phyloP scores from a whole-genome alignment of 1,140 invertebrate species.

The Harpegnathos saltator region DNA sequence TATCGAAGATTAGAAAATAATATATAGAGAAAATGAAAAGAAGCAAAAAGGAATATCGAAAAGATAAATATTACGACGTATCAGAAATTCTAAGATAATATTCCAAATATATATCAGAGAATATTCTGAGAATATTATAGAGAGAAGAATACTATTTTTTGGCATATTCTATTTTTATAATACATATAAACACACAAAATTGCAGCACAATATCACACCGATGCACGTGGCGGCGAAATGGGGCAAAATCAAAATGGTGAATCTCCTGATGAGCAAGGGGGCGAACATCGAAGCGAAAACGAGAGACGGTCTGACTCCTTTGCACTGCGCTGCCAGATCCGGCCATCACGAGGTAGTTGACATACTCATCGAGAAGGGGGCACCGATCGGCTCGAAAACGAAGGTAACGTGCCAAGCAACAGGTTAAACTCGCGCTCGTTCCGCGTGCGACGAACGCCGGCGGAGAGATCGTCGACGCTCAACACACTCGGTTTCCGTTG shows the following conservation, averaged over 20 bases:
- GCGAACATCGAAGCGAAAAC: constrained; percentile 98
- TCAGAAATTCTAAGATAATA: too few species aligned
- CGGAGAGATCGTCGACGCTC: background rate
- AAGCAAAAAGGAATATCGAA: too few species aligned
- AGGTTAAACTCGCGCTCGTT: background rate
- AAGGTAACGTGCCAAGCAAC: constrained; percentile 90
- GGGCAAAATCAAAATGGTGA: constrained; percentile 97
- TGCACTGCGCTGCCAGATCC: constrained; percentile 96
- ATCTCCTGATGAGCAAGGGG: constrained; percentile 92
- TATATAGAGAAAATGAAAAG: too few species aligned
- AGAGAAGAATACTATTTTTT: too few species aligned
- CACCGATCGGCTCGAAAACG: constrained; percentile 98
- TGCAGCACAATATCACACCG: constrained; percentile 94
- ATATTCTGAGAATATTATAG: constrained; percentile 51
- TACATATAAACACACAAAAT: constrained; percentile 38
- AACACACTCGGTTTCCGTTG: constrained; percentile 73
- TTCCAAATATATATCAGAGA: background rate
- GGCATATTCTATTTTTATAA: background rate
- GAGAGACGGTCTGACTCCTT: constrained; percentile 96
- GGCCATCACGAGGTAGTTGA: constrained; percentile 99
- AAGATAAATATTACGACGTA: too few species aligned
- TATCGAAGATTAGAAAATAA: too few species aligned
- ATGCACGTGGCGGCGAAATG: constrained; percentile 98
- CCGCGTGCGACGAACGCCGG: too few species aligned
- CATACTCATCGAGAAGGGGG: constrained; percentile 95